These are phyloP conservation scores for Euwallacea similis DNA, from an alignment of 1,140 invertebrate species.

Conservation along the genomic window DNA sequence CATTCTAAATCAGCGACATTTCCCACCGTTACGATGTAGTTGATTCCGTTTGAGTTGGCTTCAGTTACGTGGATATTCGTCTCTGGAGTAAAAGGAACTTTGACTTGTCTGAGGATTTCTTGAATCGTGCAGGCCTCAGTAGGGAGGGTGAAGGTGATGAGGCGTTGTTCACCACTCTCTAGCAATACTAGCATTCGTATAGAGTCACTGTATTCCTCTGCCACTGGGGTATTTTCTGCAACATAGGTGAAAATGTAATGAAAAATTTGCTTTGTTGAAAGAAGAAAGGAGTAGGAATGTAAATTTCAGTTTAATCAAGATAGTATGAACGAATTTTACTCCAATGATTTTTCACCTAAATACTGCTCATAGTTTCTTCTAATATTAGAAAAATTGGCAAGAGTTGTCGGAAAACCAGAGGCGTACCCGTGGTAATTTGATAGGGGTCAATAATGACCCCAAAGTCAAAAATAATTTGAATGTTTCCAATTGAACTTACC, in stretches of 20 bases:
- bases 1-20: slow-evolving; percentile 42
- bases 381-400: too few relatives aligned
- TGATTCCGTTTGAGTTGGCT: slow-evolving; percentile 69
- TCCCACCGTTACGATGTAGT: slow-evolving; percentile 73
- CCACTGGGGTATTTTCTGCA: slow-evolving; percentile 45
- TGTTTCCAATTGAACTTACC: slow-evolving; percentile 38
- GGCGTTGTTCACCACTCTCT: slow-evolving; percentile 71
- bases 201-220: slow-evolving; percentile 50
- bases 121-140: slow-evolving; percentile 78
- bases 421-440: too few relatives aligned
- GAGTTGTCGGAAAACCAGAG: too few relatives aligned
- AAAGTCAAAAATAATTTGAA: neutral
- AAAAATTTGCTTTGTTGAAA: too few relatives aligned
- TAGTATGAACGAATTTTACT: too few relatives aligned
- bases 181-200: slow-evolving; percentile 76
- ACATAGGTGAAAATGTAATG: neutral
- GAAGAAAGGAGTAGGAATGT: too few relatives aligned
- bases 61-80: slow-evolving; percentile 70
- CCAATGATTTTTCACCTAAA: too few relatives aligned
- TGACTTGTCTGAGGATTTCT: slow-evolving; percentile 74
- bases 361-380: too few relatives aligned
- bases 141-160: slow-evolving; percentile 77
- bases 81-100: slow-evolving; percentile 64
- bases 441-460: too few relatives aligned
- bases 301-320: too few relatives aligned